Evolutionary conservation across 2,113 vertebrate species (phyloP), one percentile per base, ranked within the genome.

Genomic region (Sturnira hondurensis): DNA sequence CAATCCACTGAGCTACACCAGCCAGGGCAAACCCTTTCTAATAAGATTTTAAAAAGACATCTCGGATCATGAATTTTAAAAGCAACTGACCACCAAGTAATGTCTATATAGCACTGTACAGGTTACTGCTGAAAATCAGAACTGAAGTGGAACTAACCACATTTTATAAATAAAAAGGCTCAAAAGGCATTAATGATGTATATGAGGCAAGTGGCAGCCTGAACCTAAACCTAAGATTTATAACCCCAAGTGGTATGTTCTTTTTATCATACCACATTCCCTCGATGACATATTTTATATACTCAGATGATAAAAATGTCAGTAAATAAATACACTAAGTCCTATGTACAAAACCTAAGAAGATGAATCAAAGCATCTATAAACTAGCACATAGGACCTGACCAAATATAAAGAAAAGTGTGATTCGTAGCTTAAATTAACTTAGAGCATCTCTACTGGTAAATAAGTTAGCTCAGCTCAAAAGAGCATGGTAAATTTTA

Each of bases 371-470:
- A 80, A 78, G 5, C 41, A 86, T 74, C 28, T 45, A 86, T 26
- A 31, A 85, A 81, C 41, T n/a, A 76, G 67, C 41, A 74, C 31
- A 68, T 3, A 93, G 65, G 68, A 86, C 50, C 71, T 28, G 24
- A 93, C 50, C 17, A 92, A 92, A 88, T 50, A 89, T 45, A 96
- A 74, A 84, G 26, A 58, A 45, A 94, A 89, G 14, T 67, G n/a
- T 86, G 52, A 92, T 45, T 84, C 63, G 78, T 52, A 80, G 78
- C 54, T 78, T 94, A 88, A 94, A 94, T 89, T 92, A 95, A 92
- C 24, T 85, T 33, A 81, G 38, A 92, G 74, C 19, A 86, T 73
- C 58, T 86, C 81, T 74, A 24, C 74, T 92, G 89, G 54, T 52
- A 94, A 90, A 26, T 92, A 91, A 76, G 31, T 89, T 45, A 92